Percentiles rank a stretch among this genome's conserved stretches.
Conservation (phyloP, 2,797 vertebrate genomes). For the Pempheris klunzingeri region DNA sequence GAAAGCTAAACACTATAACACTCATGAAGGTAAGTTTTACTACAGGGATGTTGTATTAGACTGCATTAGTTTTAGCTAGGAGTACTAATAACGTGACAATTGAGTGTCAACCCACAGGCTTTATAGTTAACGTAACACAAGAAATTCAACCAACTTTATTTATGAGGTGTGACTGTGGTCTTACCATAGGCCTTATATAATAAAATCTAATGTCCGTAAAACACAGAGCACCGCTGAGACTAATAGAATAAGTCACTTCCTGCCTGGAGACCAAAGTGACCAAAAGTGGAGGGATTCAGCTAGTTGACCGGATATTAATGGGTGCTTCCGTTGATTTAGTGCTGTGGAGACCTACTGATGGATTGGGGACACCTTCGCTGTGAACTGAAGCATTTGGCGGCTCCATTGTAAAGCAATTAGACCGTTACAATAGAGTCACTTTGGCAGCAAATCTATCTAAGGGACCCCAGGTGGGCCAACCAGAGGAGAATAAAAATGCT, state of each 20-base stretch:
- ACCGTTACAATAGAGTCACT: conserved; percentile 55
- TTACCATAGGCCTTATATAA: conserved; percentile 38
- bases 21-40: neutral
- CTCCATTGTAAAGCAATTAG: conserved; percentile 73
- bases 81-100: neutral
- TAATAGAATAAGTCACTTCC: conserved; percentile 55
- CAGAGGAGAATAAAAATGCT: conserved; percentile 33
- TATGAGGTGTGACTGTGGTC: conserved; percentile 1
- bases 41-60: neutral
- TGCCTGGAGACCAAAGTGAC: conserved; percentile 49
- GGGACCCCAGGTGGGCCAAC: conserved; percentile 42
- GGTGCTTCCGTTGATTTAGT: conserved; percentile 67
- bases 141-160: conserved; percentile 11
- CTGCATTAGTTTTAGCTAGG: neutral
- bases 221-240: conserved; percentile 25
- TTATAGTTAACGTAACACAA: neutral
- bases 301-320: conserved; percentile 73
- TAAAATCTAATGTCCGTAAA: conserved; percentile 31
- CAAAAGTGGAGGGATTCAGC: conserved; percentile 60
- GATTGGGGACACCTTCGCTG: conserved; percentile 71
- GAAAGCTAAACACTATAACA: neutral
- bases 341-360: conserved; percentile 55
- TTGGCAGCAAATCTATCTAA: conserved; percentile 43
- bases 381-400: conserved; percentile 65
- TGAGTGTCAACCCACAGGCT: neutral